Percentiles rank a stretch among this genome's conserved stretches.
These are phyloP conservation scores for Bothrops jararaca DNA, from an alignment of 2,113 vertebrate species.

Conservation along the genomic window DNA sequence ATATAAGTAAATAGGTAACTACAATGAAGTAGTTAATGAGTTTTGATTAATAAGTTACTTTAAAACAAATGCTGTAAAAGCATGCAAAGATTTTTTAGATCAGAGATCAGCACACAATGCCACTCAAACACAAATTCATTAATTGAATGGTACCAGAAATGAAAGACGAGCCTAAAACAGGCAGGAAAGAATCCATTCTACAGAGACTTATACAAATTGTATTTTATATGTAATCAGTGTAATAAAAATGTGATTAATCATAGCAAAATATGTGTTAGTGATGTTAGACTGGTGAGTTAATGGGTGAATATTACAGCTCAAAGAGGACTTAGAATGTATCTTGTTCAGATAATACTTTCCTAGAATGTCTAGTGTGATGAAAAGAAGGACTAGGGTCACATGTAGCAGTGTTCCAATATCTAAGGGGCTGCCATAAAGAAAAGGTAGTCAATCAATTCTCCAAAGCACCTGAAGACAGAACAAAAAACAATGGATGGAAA, in stretches of 20 bases:
- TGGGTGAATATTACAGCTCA: background rate
- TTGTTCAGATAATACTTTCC: background rate
- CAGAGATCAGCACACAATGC: background rate
- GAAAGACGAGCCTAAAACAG: background rate
- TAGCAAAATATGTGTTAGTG: background rate
- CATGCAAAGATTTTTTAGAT: background rate
- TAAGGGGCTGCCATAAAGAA: background rate
- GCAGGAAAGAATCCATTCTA: background rate
- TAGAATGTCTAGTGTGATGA: background rate
- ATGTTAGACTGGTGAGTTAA: background rate
- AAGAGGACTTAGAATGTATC: background rate
- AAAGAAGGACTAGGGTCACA: background rate
- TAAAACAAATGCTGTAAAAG: background rate
- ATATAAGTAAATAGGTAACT: background rate
- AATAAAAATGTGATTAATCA: background rate
- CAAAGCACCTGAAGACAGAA: background rate
- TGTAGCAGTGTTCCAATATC: background rate
- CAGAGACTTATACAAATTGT: background rate
- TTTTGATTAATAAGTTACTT: background rate
- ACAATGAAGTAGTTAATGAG: background rate
- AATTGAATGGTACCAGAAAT: background rate
- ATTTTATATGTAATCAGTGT: background rate
- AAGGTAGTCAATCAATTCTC: background rate
- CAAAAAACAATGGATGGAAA: background rate
- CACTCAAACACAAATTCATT: background rate